phyloP scores from a whole-genome alignment of 2,113 vertebrate genomes.

The Dendropsophus ebraccatus region DNA sequence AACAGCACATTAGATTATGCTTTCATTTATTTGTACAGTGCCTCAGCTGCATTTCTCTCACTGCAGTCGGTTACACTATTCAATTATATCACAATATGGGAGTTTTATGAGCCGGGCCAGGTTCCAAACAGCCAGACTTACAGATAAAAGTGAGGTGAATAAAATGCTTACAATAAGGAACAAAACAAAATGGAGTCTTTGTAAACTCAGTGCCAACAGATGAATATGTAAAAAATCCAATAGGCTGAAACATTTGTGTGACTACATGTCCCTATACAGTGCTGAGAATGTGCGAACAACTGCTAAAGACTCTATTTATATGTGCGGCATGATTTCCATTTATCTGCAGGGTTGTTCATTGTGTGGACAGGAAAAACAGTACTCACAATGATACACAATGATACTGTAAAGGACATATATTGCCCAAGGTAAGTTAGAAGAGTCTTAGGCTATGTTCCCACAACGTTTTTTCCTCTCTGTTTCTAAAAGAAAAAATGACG shows the following conservation, averaged over 20 bases:
- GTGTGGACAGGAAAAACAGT: not conserved
- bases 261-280: not conserved
- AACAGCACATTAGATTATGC: slow-evolving; percentile 72
- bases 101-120: not conserved
- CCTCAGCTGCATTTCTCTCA: slow-evolving; percentile 63
- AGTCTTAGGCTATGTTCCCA: no score
- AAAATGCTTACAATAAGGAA: not conserved
- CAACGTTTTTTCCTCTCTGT: no score
- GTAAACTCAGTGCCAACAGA: not conserved
- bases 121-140: not conserved
- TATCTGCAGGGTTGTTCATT: not conserved
- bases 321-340: not conserved
- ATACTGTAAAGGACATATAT: no score
- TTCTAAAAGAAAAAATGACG: no score
- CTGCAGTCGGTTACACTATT: slow-evolving; percentile 63
- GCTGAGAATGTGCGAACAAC: not conserved
- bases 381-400: no score
- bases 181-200: no score
- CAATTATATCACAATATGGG: slow-evolving; percentile 60
- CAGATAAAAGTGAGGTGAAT: not conserved
- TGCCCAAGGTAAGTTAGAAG: no score
- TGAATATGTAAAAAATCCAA: not conserved
- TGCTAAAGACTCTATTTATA: not conserved
- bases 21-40: slow-evolving; percentile 69
- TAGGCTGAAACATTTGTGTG: not conserved